These are phyloP conservation scores for Saccostrea cuccullata DNA, from an alignment of 1,140 invertebrate species.

Conservation along the genomic window DNA sequence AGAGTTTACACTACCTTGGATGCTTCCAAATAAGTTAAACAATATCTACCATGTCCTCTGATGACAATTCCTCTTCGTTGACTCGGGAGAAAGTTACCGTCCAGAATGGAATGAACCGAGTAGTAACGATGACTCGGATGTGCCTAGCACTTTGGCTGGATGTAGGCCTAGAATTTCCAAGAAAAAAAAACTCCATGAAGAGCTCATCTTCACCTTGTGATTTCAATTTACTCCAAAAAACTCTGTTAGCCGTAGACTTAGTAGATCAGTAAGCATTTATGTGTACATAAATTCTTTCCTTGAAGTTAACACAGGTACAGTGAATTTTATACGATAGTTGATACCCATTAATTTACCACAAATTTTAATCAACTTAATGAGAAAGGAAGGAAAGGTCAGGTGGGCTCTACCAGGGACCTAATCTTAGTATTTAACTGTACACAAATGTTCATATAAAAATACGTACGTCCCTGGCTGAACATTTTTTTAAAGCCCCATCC, in stretches of 20 bases:
- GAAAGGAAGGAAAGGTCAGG: too few species aligned
- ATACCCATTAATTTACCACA: neutral
- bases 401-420: too few species aligned
- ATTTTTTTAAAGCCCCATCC: too few species aligned
- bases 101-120: neutral
- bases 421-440: too few species aligned
- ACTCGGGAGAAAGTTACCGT: neutral
- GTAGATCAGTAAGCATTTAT: neutral
- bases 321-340: neutral
- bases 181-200: neutral
- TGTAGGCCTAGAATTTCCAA: too few species aligned
- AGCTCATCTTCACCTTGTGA: neutral
- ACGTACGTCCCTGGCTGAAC: too few species aligned
- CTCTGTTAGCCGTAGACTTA: neutral
- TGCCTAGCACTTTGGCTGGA: neutral
- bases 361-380: too few species aligned
- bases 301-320: neutral
- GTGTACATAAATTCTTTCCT: neutral
- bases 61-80: neutral
- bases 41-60: neutral
- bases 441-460: too few species aligned
- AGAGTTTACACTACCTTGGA: too few species aligned
- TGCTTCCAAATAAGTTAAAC: too few species aligned
- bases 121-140: neutral
- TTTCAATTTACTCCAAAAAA: neutral